Evolutionary conservation across 1,140 invertebrate species (phyloP), one percentile per base, ranked within the genome.

Genomic region (Bombus affinis): DNA sequence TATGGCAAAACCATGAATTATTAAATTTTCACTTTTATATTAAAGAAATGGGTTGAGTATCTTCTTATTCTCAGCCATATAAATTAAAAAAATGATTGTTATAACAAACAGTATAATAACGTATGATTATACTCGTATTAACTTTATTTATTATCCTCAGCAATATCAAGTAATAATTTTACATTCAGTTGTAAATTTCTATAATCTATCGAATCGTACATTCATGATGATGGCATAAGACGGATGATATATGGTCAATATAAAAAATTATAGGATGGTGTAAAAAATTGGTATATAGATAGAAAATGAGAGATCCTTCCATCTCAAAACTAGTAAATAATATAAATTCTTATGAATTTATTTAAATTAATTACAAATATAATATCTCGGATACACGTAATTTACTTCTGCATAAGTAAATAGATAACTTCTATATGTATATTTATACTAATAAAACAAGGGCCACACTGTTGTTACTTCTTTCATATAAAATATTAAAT

Each of bases 381-480:
- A 68, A 68, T 37, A 15, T 53, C 3, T 70, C 22, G 13, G 6
- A 18, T 53, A 35, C 28, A 53, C 37, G 28, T 47, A 35, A 71
- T 80, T 81, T 80, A 81, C 13, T 71, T 65, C 28, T 37, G 68
- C 82, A 74, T 89, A 75, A 78, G 62, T 71, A 78, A 86, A 37
- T 88, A 71, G 32, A 44, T 62, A 35, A 57, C 28, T 83, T 12
- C n/a, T 32, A 8, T 59, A 62, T 88, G 25, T 72, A 79, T 88
- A 88, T 81, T 81, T 85, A 82, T 82, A 73, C 79, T 15, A 47
- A 62, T 62, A 8, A 86, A 86, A 74, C 71, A n/a, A 37, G 65
- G 66, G 6, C 18, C 42, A 66, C 81, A 83, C 59, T 83, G 73
- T 42, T 68, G 35, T 57, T 18, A 44, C 22, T 18, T 47, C 28